A percentile compares a stretch with the other conserved stretches of the same genome.
Conservation (phyloP, 2,888 invertebrate species). For the Trichacis sp. region DNA sequence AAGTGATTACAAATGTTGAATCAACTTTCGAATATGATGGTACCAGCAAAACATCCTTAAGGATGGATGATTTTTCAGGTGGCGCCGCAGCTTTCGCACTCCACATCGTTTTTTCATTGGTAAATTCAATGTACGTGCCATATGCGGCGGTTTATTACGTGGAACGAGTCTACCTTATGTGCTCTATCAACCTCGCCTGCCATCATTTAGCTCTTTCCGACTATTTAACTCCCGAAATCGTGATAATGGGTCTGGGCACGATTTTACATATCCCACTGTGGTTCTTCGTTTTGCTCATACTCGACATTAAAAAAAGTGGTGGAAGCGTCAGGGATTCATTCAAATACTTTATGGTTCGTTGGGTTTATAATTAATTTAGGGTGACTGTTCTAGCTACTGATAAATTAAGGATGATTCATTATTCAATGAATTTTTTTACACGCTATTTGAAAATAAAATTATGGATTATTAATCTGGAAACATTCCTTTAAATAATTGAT, state of each 20-base stretch:
- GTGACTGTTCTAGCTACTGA: too few species aligned
- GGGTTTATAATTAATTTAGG: too few species aligned
- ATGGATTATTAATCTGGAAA: too few species aligned
- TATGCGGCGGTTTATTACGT: slow-evolving; percentile 87
- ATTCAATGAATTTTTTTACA: too few species aligned
- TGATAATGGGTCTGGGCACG: slow-evolving; percentile 77
- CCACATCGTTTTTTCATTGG: slow-evolving; percentile 79
- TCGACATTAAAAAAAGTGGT: slow-evolving; percentile 79
- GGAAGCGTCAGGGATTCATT: slow-evolving; percentile 72
- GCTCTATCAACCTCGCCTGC: slow-evolving; percentile 78
- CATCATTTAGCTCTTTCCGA: slow-evolving; percentile 75
- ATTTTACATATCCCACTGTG: slow-evolving; percentile 78
- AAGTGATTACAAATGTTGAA: too few species aligned
- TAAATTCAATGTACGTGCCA: slow-evolving; percentile 85
- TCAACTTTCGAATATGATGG: background rate
- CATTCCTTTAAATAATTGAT: too few species aligned
- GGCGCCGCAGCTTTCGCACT: slow-evolving; percentile 77
- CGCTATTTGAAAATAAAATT: too few species aligned
- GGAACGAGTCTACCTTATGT: slow-evolving; percentile 80
- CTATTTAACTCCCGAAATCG: slow-evolving; percentile 80
- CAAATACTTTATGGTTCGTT: slow-evolving; percentile 67
- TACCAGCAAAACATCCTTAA: background rate
- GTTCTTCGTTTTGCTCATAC: slow-evolving; percentile 74
- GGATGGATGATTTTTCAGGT: slow-evolving; percentile 68
- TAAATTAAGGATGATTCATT: too few species aligned